Percentiles rank a stretch among this genome's conserved stretches.
Conservation (phyloP, 2,113 vertebrate species). For the Serilophus lunatus region DNA sequence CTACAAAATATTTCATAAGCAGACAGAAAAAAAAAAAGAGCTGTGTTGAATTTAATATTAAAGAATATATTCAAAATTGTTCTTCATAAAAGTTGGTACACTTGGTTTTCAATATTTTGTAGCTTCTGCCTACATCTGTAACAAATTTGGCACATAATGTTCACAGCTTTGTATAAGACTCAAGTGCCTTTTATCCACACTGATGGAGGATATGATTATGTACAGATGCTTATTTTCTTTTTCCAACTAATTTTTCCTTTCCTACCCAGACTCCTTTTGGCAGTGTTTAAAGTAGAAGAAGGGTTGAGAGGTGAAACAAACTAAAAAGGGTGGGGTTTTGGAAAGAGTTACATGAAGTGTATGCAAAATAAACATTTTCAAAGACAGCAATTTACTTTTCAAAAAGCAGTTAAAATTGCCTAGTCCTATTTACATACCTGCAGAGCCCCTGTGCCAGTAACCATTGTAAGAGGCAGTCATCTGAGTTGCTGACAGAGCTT, state of each 20-base stretch:
- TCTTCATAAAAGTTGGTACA: background rate
- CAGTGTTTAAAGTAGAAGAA: background rate
- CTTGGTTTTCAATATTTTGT: background rate
- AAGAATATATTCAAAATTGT: background rate
- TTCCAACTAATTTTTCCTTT: conserved; percentile 11
- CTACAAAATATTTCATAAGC: background rate
- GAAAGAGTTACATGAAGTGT: background rate
- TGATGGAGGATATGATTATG: background rate
- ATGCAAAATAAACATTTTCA: background rate
- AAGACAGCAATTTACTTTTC: conserved; percentile 48
- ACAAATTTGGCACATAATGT: conserved; percentile 14
- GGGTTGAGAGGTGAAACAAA: conserved; percentile 31
- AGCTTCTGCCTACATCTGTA: conserved; percentile 43
- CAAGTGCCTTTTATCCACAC: background rate
- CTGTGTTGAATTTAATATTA: background rate
- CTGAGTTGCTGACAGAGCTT: background rate
- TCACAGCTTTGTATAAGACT: conserved; percentile 40
- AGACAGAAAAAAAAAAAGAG: background rate
- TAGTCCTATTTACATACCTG: background rate
- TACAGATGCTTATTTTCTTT: conserved; percentile 23
- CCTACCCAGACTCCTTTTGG: background rate
- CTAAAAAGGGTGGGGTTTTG: background rate
- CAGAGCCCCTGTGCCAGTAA: background rate
- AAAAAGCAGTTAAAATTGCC: conserved; percentile 29
- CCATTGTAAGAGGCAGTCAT: background rate